Percentiles rank a stretch among this genome's conserved stretches.
Conservation (phyloP, 2,888 invertebrate species). For the Boloria selene region DNA sequence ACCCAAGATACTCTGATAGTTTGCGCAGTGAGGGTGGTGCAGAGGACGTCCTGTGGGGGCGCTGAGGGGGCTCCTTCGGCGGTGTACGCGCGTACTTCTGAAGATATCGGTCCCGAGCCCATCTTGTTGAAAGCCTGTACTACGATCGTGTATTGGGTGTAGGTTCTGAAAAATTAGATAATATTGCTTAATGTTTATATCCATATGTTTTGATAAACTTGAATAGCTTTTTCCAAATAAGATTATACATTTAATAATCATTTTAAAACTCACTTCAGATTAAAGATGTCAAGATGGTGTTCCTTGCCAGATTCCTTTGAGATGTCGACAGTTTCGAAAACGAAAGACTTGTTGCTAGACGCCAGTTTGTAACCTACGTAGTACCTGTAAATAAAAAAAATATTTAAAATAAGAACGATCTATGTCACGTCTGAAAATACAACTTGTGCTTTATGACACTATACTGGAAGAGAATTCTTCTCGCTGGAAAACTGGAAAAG, state of each 20-base stretch:
- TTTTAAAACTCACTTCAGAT: conserved; percentile 84
- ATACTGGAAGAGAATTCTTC: no score
- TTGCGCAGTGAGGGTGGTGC: conserved; percentile 96
- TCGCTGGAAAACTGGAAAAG: no score
- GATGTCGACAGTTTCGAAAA: conserved; percentile 95
- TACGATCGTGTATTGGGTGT: conserved; percentile 97
- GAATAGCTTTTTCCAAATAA: no score
- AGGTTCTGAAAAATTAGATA: conserved; percentile 83
- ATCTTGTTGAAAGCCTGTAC: conserved; percentile 97
- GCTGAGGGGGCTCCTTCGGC: conserved; percentile 97
- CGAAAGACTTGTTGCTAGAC: conserved; percentile 91
- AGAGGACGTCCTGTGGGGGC: conserved; percentile 94
- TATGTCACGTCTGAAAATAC: no score
- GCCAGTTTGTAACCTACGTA: conserved; percentile 95
- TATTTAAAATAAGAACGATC: not conserved
- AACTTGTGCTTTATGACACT: no score
- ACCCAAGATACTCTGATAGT: conserved; percentile 97
- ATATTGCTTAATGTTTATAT: not conserved
- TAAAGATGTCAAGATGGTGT: conserved; percentile 91
- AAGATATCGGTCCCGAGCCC: conserved; percentile 95
- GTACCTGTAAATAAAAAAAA: conserved; percentile 84
- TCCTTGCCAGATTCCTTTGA: conserved; percentile 95
- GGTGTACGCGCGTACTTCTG: conserved; percentile 94
- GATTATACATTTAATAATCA: not conserved
- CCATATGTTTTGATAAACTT: not conserved